A percentile compares a stretch with the other conserved stretches of the same genome.
Evolutionary conservation across 2,113 vertebrate genomes (phyloP).

Genomic region (Tyto alba): DNA sequence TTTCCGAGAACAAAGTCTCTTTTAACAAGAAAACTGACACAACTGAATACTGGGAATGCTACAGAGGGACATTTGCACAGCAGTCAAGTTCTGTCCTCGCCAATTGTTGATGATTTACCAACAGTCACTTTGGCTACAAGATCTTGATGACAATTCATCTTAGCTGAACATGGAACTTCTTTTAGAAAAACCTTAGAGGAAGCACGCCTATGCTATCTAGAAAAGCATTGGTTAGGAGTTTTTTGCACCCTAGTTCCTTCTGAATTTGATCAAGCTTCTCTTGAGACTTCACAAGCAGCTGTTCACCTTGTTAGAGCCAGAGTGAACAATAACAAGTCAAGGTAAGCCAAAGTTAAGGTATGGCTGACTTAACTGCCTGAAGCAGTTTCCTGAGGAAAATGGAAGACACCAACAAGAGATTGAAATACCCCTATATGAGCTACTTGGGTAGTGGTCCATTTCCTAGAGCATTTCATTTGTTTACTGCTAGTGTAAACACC

Average conservation of each 20-base stretch:
- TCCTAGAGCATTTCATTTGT: not conserved
- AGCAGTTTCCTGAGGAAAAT: not conserved
- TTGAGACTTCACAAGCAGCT: not conserved
- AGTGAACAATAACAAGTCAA: not conserved
- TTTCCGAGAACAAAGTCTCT: not conserved
- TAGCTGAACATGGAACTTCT: not conserved
- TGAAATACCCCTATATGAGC: not conserved
- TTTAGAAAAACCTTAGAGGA: not conserved
- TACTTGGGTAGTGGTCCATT: slow-evolving; percentile 1
- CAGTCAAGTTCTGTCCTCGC: not conserved
- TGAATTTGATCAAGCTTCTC: not conserved
- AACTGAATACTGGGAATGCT: not conserved
- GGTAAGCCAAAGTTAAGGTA: not conserved
- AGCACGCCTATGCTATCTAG: not conserved
- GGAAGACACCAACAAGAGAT: not conserved
- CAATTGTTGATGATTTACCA: not conserved
- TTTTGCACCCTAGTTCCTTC: not conserved
- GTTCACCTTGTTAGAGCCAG: not conserved
- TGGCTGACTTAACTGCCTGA: not conserved
- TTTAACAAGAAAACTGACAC: not conserved
- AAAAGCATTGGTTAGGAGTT: not conserved
- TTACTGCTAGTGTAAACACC: slow-evolving; percentile 43
- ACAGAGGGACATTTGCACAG: not conserved
- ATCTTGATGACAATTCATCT: not conserved
- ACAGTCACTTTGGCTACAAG: not conserved